Percentiles rank a stretch among this genome's conserved stretches.
Evolutionary conservation across 2,113 vertebrate genomes (phyloP).

Genomic region (Tiliqua scincoides): DNA sequence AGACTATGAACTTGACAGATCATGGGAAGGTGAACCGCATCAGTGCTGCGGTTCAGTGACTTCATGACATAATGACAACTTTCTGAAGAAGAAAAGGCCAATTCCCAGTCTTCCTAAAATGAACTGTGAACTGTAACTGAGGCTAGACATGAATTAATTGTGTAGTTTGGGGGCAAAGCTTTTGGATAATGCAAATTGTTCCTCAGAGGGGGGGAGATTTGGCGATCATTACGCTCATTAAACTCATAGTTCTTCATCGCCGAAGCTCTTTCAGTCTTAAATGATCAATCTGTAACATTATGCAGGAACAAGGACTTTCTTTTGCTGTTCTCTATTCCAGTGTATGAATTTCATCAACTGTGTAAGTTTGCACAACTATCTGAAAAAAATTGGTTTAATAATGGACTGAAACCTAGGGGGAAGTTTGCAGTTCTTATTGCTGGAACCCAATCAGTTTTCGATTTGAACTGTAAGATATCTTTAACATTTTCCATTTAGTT

Average conservation of each 20-base stretch:
- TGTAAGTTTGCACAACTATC: background rate
- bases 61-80: background rate
- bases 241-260: background rate
- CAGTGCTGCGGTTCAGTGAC: background rate
- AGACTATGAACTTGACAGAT: background rate
- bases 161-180: background rate
- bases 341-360: background rate
- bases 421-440: background rate
- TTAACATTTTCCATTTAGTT: background rate
- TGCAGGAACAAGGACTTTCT: background rate
- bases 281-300: background rate
- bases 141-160: background rate
- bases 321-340: background rate
- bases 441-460: background rate
- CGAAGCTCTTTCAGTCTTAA: background rate
- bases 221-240: background rate
- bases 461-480: background rate
- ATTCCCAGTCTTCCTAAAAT: background rate
- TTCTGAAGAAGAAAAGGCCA: background rate
- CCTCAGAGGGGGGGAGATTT: background rate
- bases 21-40: background rate
- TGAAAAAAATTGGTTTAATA: constrained; percentile 4
- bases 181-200: background rate
- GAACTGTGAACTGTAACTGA: background rate
- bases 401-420: background rate